Base-by-base conservation (phyloP, 2,113 vertebrate genomes). In the Aepyceros melampus region DNA sequence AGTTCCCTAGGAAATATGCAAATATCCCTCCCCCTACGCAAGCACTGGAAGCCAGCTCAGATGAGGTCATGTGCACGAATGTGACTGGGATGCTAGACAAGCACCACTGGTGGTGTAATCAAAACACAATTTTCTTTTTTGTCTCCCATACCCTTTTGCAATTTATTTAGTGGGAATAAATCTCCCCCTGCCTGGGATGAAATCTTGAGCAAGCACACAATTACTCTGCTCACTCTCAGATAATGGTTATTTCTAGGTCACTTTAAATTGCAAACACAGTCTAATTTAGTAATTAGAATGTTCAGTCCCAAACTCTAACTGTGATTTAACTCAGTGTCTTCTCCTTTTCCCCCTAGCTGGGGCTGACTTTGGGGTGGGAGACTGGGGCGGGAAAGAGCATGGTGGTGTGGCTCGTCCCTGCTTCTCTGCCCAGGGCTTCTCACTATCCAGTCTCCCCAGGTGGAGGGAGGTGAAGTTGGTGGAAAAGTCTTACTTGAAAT, bases 201-300 rank as follows among this genome's bases (percentile, higher is more conserved):
- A 84, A 62, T 85, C 13, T 76, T 64, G 9, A 91, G 91, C 60
- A 87, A 78, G 29, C 45, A 51, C 36, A 27, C 82, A 82, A 29
- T 53, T 33, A 47, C 8, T 51, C 74, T 76, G 40, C 47, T 86
- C 53, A 25, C 47, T 90, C 45, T 81, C 23, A 25, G 58, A 78
- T 74, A 49, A 82, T 6, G 64, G 64, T 33, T 76, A 76, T 90
- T n/a, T 82, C 88, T 81, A 36, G 49, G 62, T 94, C 53, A 85
- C 45, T 94, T 89, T 93, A 93, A 64, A 93, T 58, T 55, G 40
- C 81, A 95, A 71, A 64, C 16, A 27, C 8, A 78, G 33, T 56
- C 83, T 93, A 19, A 74, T 93, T 93, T 91, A 94, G 62, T 88
- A 40, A 87, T 95, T 89, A 89, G 64, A 87, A 64, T 60, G 53